A percentile compares a stretch with the other conserved stretches of the same genome.
These are phyloP conservation scores for Parauchenoglanis ngamensis DNA, from an alignment of 2,797 vertebrate species.

Conservation along the genomic window DNA sequence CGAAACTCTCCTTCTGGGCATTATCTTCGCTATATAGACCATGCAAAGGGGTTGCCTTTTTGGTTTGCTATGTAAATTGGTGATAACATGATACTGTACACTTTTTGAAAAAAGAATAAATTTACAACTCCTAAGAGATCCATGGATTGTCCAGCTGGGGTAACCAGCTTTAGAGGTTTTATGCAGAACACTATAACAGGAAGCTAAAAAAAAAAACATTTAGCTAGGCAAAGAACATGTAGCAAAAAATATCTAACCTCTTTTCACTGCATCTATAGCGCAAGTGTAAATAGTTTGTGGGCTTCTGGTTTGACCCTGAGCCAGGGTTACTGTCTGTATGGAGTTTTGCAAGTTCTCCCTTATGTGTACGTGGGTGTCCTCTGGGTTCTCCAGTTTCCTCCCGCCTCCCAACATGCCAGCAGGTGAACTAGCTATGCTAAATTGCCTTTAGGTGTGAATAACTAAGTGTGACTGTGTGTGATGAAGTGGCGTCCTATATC, in stretches of 20 bases:
- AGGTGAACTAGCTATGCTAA: background rate
- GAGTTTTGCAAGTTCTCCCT: background rate
- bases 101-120: background rate
- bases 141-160: background rate
- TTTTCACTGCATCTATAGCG: background rate
- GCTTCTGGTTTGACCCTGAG: too few relatives aligned
- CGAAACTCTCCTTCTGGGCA: constrained; percentile 65
- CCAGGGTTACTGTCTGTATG: background rate
- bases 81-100: too few relatives aligned
- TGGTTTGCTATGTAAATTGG: background rate
- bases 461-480: background rate
- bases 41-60: constrained; percentile 18
- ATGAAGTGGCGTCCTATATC: background rate
- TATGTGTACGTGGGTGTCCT: background rate
- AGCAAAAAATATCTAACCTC: background rate
- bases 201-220: background rate
- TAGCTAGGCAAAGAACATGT: background rate
- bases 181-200: background rate
- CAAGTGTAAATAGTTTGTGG: background rate
- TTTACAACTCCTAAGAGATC: background rate
- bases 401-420: background rate
- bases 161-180: background rate
- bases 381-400: background rate
- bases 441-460: background rate
- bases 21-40: constrained; percentile 64